Percentiles rank a stretch among this genome's conserved stretches.
These are phyloP conservation scores for Drosophila kurseongensis DNA, from an alignment of 1,140 invertebrate species.

Conservation along the genomic window DNA sequence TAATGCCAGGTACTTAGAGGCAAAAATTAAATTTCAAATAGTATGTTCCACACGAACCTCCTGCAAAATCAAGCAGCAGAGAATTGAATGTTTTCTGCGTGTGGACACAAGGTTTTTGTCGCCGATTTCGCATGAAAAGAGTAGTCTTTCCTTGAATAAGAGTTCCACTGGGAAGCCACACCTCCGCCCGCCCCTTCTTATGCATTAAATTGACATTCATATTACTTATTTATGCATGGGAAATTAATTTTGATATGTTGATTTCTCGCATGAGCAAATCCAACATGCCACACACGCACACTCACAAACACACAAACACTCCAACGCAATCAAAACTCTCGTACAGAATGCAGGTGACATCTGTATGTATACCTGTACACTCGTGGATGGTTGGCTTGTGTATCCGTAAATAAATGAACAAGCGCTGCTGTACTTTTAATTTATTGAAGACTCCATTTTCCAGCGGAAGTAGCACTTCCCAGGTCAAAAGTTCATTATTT, in stretches of 20 bases:
- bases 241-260: conserved; percentile 82
- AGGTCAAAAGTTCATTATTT: conserved; percentile 5
- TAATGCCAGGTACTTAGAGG: no score
- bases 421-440: conserved; percentile 7
- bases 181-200: conserved; percentile 30
- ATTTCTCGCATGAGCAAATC: conserved; percentile 77
- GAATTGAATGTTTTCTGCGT: no score
- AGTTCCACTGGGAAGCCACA: background rate
- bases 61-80: no score
- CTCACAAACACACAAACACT: background rate
- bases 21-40: no score
- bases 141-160: background rate
- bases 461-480: background rate
- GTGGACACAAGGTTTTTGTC: no score
- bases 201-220: conserved; percentile 82
- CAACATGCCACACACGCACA: conserved; percentile 41
- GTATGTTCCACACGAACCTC: no score
- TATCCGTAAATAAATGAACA: conserved; percentile 11
- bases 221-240: conserved; percentile 82
- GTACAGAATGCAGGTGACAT: conserved; percentile 25
- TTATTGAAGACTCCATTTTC: conserved; percentile 4
- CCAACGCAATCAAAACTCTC: conserved; percentile 4
- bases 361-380: background rate
- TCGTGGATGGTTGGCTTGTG: conserved; percentile 4
- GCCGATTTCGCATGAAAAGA: background rate